These are phyloP conservation scores for Drosophila ezoana DNA, from an alignment of 2,888 invertebrate species.

Conservation along the genomic window DNA sequence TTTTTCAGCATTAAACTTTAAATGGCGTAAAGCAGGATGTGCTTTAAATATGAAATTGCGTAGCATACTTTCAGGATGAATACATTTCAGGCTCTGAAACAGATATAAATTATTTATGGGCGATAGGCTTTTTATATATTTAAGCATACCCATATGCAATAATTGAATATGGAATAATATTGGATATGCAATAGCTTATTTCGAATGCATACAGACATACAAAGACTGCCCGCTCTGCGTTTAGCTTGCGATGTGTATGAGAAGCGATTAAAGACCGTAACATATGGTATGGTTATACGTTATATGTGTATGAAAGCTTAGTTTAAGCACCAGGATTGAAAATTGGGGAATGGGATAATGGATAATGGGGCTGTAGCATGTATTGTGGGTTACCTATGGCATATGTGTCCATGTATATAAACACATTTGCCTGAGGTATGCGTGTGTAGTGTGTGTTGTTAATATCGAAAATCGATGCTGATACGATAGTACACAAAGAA, in stretches of 20 bases:
- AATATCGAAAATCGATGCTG: constrained; percentile 64
- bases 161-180: constrained; percentile 2
- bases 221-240: constrained; percentile 21
- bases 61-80: constrained; percentile 5
- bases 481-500: constrained; percentile 81
- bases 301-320: constrained; percentile 10
- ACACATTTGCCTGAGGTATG: constrained; percentile 6
- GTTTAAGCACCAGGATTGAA: constrained; percentile 8
- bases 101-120: neutral
- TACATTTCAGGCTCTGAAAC: neutral
- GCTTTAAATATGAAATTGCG: neutral
- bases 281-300: neutral
- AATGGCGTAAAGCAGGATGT: neutral
- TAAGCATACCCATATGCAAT: constrained; percentile 1
- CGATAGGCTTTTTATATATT: neutral
- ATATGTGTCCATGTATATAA: constrained; percentile 15
- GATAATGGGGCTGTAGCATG: constrained; percentile 3
- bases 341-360: neutral
- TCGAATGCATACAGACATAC: constrained; percentile 29
- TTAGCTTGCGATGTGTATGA: constrained; percentile 11
- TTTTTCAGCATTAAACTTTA: neutral
- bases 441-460: constrained; percentile 19
- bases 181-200: constrained; percentile 12
- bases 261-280: constrained; percentile 5
- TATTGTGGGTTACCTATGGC: constrained; percentile 6